A percentile compares a stretch with the other conserved stretches of the same genome.
These are phyloP conservation scores for Casuarius casuarius DNA, from an alignment of 2,113 vertebrate species.

Conservation along the genomic window DNA sequence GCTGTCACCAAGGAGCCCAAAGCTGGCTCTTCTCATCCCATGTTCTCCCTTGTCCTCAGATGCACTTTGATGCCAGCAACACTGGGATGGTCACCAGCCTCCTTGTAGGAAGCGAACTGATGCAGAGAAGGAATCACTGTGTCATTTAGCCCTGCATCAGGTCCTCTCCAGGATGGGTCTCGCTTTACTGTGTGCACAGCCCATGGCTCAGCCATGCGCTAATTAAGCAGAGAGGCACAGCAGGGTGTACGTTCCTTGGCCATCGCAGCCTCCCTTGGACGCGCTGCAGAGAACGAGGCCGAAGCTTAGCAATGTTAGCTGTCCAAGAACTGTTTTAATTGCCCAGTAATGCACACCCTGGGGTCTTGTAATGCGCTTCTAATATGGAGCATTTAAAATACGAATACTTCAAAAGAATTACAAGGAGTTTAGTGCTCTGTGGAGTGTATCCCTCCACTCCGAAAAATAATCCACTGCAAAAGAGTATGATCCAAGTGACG, in stretches of 20 bases:
- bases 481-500: background rate
- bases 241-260: slow-evolving; percentile 46
- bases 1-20: background rate
- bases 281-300: slow-evolving; percentile 29
- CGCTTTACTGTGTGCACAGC: background rate
- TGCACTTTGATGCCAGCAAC: background rate
- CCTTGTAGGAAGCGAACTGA: background rate
- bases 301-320: slow-evolving; percentile 18
- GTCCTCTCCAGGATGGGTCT: background rate
- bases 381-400: slow-evolving; percentile 58
- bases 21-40: background rate
- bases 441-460: slow-evolving; percentile 11
- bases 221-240: background rate
- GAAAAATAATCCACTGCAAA: slow-evolving; percentile 2
- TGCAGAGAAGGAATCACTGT: background rate
- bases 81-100: background rate
- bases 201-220: background rate
- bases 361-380: slow-evolving; percentile 68
- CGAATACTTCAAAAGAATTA: slow-evolving; percentile 51
- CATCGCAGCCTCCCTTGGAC: slow-evolving; percentile 22
- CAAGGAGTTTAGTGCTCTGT: slow-evolving; percentile 24
- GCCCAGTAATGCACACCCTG: slow-evolving; percentile 69
- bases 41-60: background rate
- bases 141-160: background rate
- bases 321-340: slow-evolving; percentile 63